These are phyloP conservation scores for Percopsis omiscomaycus DNA, from an alignment of 2,797 vertebrate species.

Conservation along the genomic window DNA sequence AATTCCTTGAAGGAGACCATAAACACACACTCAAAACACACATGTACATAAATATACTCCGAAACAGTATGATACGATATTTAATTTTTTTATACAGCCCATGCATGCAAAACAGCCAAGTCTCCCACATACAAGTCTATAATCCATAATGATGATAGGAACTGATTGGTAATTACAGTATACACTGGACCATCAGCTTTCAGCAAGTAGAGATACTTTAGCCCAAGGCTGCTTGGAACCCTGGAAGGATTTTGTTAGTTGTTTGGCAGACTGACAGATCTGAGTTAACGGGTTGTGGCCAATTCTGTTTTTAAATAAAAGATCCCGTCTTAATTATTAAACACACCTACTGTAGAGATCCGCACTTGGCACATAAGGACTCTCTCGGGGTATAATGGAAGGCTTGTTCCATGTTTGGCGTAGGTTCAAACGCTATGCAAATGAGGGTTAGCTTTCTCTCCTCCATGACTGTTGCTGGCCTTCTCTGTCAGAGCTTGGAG, in stretches of 20 bases:
- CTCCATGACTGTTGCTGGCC: slow-evolving; percentile 17
- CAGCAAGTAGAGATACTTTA: slow-evolving; percentile 19
- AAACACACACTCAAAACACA: neutral
- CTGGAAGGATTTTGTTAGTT: slow-evolving; percentile 25
- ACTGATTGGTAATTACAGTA: slow-evolving; percentile 4
- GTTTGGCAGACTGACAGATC: slow-evolving; percentile 36
- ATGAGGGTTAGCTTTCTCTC: slow-evolving; percentile 34
- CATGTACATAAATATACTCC: neutral
- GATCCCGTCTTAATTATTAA: slow-evolving; percentile 63
- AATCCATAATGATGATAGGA: slow-evolving; percentile 3
- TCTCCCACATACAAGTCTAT: neutral
- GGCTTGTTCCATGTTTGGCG: slow-evolving; percentile 31
- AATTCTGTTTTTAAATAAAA: slow-evolving; percentile 68
- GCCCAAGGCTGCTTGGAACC: slow-evolving; percentile 26
- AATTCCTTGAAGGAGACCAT: slow-evolving; percentile 5
- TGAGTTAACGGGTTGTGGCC: slow-evolving; percentile 40
- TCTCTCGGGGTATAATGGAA: slow-evolving; percentile 42
- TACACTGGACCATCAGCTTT: slow-evolving; percentile 9
- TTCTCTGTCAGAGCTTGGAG: slow-evolving; percentile 1
- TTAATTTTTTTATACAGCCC: neutral
- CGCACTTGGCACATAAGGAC: slow-evolving; percentile 36
- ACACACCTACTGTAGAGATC: slow-evolving; percentile 49
- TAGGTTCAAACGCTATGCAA: slow-evolving; percentile 45
- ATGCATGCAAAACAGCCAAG: neutral
- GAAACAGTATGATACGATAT: neutral